Conservation (phyloP, 2,888 invertebrate genomes). For the Nineta flava region DNA sequence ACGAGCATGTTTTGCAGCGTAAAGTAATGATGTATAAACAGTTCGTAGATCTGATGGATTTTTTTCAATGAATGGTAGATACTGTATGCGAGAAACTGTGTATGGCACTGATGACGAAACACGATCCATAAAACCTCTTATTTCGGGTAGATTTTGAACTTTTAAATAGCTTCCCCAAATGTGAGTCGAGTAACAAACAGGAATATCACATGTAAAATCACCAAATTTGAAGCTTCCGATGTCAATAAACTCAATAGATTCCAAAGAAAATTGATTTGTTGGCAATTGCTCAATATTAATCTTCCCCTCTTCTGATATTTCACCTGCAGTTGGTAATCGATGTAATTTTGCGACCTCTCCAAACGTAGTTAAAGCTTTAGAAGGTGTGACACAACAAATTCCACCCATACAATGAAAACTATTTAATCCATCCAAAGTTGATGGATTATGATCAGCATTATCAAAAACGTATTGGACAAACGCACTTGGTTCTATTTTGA, state of each 20-base stretch:
- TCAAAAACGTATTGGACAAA: background rate
- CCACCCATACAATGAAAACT: background rate
- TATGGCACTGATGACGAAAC: background rate
- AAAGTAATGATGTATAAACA: background rate
- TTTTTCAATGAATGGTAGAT: background rate
- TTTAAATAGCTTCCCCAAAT: background rate
- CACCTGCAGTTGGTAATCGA: background rate
- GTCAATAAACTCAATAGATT: background rate
- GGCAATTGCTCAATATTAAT: background rate
- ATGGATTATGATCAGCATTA: background rate
- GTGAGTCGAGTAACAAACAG: background rate
- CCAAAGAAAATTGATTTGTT: background rate
- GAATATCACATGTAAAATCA: background rate
- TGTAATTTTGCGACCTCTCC: background rate
- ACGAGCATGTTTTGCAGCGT: background rate
- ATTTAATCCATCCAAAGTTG: background rate
- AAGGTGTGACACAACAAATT: background rate
- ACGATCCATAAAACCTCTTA: background rate
- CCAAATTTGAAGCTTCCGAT: background rate
- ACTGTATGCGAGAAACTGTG: background rate
- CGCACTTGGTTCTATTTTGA: background rate
- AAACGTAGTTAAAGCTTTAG: background rate
- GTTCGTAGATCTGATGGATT: background rate
- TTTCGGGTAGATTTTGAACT: background rate
- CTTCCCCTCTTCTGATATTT: background rate